Base-by-base conservation (phyloP, 1,140 invertebrate species). In the Drosophila ficusphila region DNA sequence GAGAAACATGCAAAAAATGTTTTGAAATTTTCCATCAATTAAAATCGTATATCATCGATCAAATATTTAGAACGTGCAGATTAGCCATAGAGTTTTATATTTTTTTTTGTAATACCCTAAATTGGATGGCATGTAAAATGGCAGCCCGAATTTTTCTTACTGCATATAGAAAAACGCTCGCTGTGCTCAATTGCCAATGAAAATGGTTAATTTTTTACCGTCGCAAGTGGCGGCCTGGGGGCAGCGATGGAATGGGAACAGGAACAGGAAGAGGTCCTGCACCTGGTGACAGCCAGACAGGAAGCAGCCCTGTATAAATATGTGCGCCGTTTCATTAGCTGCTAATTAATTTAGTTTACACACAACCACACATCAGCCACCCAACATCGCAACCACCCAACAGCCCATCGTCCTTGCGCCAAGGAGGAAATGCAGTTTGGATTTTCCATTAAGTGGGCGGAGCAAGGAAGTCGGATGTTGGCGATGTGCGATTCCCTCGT, bases 261-360 rank as follows among this genome's bases (percentile, higher is more conserved):
- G 48, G 25, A 61, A 21, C 25, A 33, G 36, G 23, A 52, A n/a
- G 27, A 25, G 54, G 54, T 21, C 36, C 41, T 27, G n/a, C 33
- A 16, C 25, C 39, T 49, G 29, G 41, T 72, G 69, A 44, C 56
- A 76, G 39, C n/a, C 29, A 52, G 36, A 52, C 47, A 46, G 49
- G 51, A 49, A 52, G 62, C 14, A 11, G n/a, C 16, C 41, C 51
- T 64, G 62, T 69, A 76, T 76, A 81, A 76, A 76, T 85, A 76
- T 76, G 81, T 86, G 72, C 68, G 42, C 34, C 76, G 54, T 76
- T 86, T 86, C 78, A 85, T 85, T 85, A 86, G 81, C 72, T 79
- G 49, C 51, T 86, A 79, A 85, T 81, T 81, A 81, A 86, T 85
- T 86, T 68, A 76, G 72, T 54, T 21, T 33, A 8, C 64, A 68